Evolutionary conservation across 2,113 vertebrate genomes (phyloP).

Genomic region (Climacteris rufus): DNA sequence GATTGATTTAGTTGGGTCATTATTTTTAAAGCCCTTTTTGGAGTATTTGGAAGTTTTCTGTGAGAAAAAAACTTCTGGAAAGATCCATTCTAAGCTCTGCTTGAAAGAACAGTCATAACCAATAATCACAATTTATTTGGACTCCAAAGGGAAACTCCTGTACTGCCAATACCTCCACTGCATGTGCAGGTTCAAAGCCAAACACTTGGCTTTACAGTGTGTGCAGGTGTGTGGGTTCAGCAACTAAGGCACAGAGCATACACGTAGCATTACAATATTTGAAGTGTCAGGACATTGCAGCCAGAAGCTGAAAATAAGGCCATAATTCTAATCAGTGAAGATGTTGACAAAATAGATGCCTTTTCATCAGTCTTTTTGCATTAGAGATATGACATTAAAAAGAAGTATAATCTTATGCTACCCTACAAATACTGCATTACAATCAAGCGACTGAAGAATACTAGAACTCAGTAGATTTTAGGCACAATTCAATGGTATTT

Average conservation of each 20-base stretch:
- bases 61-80: background rate
- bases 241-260: background rate
- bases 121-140: fast-evolving
- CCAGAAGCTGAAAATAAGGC: background rate
- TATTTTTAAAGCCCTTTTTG: background rate
- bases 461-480: background rate
- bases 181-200: background rate
- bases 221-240: background rate
- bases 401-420: background rate
- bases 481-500: background rate
- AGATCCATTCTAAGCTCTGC: background rate
- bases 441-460: background rate
- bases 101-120: background rate
- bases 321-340: background rate
- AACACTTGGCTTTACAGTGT: background rate
- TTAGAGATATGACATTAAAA: background rate
- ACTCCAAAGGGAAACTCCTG: background rate
- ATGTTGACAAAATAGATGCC: background rate
- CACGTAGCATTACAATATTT: background rate
- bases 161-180: background rate
- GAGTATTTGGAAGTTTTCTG: background rate
- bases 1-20: too few species aligned
- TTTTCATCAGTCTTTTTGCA: background rate
- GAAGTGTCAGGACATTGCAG: background rate
- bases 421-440: background rate